A percentile compares a stretch with the other conserved stretches of the same genome.
Evolutionary conservation across 2,797 vertebrate species (phyloP).

Genomic region (Vultur gryphus): DNA sequence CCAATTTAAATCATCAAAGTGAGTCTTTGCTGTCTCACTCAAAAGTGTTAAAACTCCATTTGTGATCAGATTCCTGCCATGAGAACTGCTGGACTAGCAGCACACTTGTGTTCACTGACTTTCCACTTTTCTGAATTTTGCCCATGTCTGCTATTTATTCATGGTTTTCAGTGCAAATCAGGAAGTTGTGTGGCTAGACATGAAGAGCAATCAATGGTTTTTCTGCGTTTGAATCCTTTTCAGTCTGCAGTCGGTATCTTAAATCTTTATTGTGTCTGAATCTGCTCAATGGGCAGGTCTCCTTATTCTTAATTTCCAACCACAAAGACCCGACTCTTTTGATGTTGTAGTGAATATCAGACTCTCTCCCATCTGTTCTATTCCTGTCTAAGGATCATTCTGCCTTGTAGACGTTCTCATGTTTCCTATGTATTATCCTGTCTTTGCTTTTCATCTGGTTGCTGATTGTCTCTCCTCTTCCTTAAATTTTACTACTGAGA

Average conservation of each 20-base stretch:
- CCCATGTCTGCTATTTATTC: neutral
- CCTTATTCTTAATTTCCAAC: neutral
- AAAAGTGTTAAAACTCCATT: neutral
- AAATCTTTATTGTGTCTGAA: neutral
- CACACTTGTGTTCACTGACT: neutral
- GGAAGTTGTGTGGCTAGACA: neutral
- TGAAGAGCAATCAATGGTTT: neutral
- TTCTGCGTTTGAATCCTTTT: neutral
- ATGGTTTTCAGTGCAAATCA: neutral
- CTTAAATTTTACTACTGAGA: neutral
- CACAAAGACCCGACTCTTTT: neutral
- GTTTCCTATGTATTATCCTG: neutral
- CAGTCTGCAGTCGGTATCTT: neutral
- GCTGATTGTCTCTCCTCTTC: neutral
- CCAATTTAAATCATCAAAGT: neutral
- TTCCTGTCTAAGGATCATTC: neutral
- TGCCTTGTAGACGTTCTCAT: neutral
- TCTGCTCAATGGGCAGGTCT: neutral
- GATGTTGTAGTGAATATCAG: neutral
- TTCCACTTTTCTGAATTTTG: neutral
- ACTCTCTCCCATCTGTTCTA: neutral
- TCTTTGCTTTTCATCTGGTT: neutral
- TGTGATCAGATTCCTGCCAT: neutral
- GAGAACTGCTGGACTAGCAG: neutral
- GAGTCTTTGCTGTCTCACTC: neutral